phyloP scores from a whole-genome alignment of 2,888 invertebrate species.

The Polyommatus iphigenia region DNA sequence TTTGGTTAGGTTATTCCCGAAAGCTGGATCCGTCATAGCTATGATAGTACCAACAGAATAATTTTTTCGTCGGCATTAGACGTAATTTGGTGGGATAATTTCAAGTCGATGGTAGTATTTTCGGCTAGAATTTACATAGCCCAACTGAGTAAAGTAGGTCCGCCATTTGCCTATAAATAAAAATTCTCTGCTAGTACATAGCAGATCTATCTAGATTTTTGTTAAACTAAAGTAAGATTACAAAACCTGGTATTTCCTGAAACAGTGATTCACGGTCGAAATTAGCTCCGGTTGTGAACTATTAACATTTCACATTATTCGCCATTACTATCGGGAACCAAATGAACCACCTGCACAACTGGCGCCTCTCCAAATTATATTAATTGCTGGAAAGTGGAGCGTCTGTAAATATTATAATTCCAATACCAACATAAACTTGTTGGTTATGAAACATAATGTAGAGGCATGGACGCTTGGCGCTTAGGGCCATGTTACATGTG shows the following conservation, averaged over 20 bases:
- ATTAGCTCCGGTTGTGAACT: slow-evolving; percentile 15
- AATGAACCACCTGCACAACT: slow-evolving; percentile 35
- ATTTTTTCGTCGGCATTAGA: too few relatives aligned
- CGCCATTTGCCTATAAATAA: too few relatives aligned
- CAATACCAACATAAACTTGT: neutral
- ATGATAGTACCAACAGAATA: too few relatives aligned
- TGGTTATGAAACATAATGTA: neutral
- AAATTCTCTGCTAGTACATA: too few relatives aligned
- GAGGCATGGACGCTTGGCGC: neutral
- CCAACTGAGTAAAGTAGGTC: too few relatives aligned
- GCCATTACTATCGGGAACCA: slow-evolving; percentile 32
- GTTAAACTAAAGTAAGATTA: neutral
- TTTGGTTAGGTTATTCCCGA: too few relatives aligned
- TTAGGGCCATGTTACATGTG: too few relatives aligned
- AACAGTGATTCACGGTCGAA: slow-evolving; percentile 12
- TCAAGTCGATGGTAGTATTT: too few relatives aligned
- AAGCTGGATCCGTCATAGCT: too few relatives aligned
- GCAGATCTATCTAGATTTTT: neutral
- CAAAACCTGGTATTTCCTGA: neutral
- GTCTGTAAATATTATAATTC: slow-evolving; percentile 36
- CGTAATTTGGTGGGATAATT: too few relatives aligned
- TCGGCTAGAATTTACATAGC: too few relatives aligned
- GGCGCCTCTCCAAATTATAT: slow-evolving; percentile 35
- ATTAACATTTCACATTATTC: slow-evolving; percentile 30
- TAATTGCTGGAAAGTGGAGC: slow-evolving; percentile 38